These are phyloP conservation scores for Ferdinandea cuprea DNA, from an alignment of 2,888 invertebrate genomes.

Conservation along the genomic window DNA sequence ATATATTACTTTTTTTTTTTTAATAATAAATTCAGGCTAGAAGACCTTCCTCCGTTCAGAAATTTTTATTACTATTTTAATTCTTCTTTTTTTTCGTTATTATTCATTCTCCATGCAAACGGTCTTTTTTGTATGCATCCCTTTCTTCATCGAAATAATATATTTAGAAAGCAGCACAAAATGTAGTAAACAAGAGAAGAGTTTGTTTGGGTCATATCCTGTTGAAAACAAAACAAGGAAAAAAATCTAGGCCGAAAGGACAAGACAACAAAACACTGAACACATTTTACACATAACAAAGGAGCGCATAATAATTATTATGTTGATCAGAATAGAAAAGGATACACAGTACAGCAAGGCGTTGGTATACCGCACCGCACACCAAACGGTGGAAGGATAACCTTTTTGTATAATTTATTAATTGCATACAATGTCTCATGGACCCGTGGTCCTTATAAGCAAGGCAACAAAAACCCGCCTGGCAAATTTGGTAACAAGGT, in stretches of 20 bases:
- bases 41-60: slow-evolving; percentile 1
- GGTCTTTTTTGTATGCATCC: slow-evolving; percentile 1
- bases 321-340: slow-evolving; percentile 41
- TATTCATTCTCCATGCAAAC: slow-evolving; percentile 1
- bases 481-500: slow-evolving; percentile 22
- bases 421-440: slow-evolving; percentile 48
- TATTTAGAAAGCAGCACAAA: slow-evolving; percentile 17
- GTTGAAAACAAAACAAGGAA: background rate
- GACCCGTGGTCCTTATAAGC: slow-evolving; percentile 39
- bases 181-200: slow-evolving; percentile 2
- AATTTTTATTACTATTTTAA: background rate
- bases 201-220: slow-evolving; percentile 31
- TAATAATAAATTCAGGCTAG: slow-evolving; percentile 29
- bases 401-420: slow-evolving; percentile 51
- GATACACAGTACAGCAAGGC: background rate
- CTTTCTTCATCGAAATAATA: background rate
- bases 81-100: background rate
- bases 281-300: background rate
- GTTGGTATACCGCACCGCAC: background rate
- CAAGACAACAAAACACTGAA: background rate
- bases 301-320: slow-evolving; percentile 25
- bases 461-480: slow-evolving; percentile 26
- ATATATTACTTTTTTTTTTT: no score
- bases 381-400: slow-evolving; percentile 15
- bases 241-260: slow-evolving; percentile 25